phyloP scores from a whole-genome alignment of 2,888 invertebrate genomes.

The Malachius bipustulatus region DNA sequence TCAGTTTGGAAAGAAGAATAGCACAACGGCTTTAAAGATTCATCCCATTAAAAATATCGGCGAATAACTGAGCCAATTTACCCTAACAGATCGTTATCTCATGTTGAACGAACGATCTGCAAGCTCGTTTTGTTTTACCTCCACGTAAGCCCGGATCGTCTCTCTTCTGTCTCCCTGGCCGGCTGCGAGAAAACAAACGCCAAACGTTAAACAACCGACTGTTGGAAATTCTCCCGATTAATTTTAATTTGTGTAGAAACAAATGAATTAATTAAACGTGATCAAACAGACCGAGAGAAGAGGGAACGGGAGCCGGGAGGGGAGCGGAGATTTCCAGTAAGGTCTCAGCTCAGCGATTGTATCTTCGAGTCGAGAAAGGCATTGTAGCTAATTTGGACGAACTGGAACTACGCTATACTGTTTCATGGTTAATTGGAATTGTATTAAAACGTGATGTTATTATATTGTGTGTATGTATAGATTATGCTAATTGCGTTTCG shows the following conservation, averaged over 20 bases:
- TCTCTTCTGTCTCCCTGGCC: background rate
- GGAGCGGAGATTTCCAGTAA: background rate
- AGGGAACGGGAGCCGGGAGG: slow-evolving; percentile 3
- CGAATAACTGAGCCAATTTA: slow-evolving; percentile 36
- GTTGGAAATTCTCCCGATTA: slow-evolving; percentile 26
- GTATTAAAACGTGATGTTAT: background rate
- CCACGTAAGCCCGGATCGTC: background rate
- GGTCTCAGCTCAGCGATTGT: background rate
- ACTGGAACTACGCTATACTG: slow-evolving; percentile 2
- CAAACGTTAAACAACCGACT: slow-evolving; percentile 7
- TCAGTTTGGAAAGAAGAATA: slow-evolving; percentile 26
- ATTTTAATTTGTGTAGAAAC: slow-evolving; percentile 29
- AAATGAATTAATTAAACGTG: slow-evolving; percentile 27
- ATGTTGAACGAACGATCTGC: slow-evolving; percentile 28
- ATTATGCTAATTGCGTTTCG: background rate
- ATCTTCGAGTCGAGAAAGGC: background rate
- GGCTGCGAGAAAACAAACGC: background rate
- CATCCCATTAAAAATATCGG: slow-evolving; percentile 35
- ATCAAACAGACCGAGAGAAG: slow-evolving; percentile 24
- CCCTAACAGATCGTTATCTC: slow-evolving; percentile 36
- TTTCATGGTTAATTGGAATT: slow-evolving; percentile 1
- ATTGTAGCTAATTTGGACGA: background rate
- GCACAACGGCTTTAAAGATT: slow-evolving; percentile 34
- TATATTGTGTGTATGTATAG: slow-evolving; percentile 2
- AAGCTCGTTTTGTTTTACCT: background rate